A percentile compares a stretch with the other conserved stretches of the same genome.
Conservation (phyloP, 2,113 vertebrate species). For the Benitochromis conjunctus region DNA sequence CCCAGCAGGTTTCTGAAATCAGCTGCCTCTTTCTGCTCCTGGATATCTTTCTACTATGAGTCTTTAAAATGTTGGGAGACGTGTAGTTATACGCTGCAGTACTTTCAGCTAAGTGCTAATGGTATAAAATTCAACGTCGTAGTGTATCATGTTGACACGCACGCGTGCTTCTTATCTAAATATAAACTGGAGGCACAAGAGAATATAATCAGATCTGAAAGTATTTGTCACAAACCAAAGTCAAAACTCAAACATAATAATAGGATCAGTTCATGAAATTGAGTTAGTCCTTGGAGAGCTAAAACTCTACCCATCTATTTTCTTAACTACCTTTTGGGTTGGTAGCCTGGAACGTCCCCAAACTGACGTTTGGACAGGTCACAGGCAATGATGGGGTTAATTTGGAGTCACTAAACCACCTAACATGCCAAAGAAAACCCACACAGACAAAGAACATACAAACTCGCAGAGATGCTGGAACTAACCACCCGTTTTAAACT, state of each 20-base stretch:
- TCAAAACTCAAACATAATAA: not conserved
- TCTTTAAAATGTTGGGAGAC: not conserved
- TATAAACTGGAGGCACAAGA: not conserved
- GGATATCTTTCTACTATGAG: not conserved
- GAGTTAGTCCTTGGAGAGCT: not conserved
- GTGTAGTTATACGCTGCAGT: not conserved
- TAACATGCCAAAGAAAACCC: not conserved
- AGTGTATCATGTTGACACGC: not conserved
- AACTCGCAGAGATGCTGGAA: not conserved
- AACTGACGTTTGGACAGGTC: not conserved
- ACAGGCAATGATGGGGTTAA: not conserved
- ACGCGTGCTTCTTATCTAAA: not conserved
- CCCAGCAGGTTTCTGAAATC: constrained; percentile 21
- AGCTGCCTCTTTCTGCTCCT: constrained; percentile 30
- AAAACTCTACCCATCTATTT: not conserved
- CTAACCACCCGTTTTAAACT: not conserved
- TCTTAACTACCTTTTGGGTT: not conserved
- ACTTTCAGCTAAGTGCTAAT: not conserved
- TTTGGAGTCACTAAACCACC: not conserved
- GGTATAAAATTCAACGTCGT: not conserved
- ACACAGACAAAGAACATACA: not conserved
- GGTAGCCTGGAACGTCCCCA: not conserved
- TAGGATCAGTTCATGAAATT: not conserved
- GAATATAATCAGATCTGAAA: not conserved
- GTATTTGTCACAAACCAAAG: not conserved